Conservation (phyloP, 1,140 invertebrate species). For the Elymnias hypermnestra region DNA sequence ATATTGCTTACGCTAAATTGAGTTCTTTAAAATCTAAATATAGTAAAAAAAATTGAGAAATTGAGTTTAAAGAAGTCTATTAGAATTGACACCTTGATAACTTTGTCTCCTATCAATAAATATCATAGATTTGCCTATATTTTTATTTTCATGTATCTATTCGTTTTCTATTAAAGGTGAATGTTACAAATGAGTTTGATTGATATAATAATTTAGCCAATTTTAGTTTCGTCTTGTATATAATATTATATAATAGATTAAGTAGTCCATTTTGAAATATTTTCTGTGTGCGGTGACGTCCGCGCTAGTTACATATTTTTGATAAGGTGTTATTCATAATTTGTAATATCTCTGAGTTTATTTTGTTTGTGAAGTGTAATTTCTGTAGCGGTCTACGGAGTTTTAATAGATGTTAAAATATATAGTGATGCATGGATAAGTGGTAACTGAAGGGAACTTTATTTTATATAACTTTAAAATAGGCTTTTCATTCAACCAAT, state of each 20-base stretch:
- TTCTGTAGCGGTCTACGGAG: constrained; percentile 11
- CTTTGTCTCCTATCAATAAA: neutral
- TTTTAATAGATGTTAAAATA: constrained; percentile 16
- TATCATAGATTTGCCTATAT: neutral
- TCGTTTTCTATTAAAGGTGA: constrained; percentile 42
- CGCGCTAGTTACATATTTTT: constrained; percentile 6
- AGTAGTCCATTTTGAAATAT: constrained; percentile 40
- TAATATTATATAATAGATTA: constrained; percentile 44
- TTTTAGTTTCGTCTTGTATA: constrained; percentile 54
- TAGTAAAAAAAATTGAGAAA: too few relatives aligned
- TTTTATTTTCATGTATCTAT: too few relatives aligned
- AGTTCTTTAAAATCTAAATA: too few relatives aligned
- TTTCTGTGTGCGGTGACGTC: constrained; percentile 7
- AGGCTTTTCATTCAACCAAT: too few relatives aligned
- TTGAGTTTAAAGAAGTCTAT: too few relatives aligned
- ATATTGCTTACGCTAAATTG: too few relatives aligned
- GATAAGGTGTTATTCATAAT: neutral
- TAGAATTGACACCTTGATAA: neutral
- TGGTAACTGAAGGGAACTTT: too few relatives aligned
- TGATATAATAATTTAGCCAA: constrained; percentile 29
- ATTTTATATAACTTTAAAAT: too few relatives aligned
- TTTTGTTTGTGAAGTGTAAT: constrained; percentile 10
- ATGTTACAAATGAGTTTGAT: constrained; percentile 46
- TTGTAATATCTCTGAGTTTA: constrained; percentile 4
- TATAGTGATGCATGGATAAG: too few relatives aligned